These are phyloP conservation scores for Ciconia maguari DNA, from an alignment of 2,113 vertebrate genomes.

Conservation along the genomic window DNA sequence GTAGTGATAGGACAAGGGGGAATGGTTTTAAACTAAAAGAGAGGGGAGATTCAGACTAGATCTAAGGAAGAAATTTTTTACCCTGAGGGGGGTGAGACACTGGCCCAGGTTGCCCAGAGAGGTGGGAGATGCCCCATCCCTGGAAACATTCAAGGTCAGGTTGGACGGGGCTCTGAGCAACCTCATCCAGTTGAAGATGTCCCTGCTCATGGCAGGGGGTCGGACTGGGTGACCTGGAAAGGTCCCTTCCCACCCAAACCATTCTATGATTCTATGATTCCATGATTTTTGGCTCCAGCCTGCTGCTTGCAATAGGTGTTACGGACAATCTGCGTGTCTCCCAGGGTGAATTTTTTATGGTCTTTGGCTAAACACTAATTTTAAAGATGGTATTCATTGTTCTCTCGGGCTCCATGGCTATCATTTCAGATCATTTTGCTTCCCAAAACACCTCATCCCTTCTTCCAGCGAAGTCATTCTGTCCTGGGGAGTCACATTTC, in stretches of 20 bases:
- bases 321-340: neutral
- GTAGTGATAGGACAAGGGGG: accelerated
- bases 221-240: accelerated
- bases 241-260: neutral
- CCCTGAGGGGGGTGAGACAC: accelerated
- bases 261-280: neutral
- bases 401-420: neutral
- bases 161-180: neutral
- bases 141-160: neutral
- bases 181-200: neutral
- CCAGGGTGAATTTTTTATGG: neutral
- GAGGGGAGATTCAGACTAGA: neutral
- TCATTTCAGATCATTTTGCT: neutral
- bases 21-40: neutral
- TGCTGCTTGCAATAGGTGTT: neutral
- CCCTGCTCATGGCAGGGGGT: neutral
- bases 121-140: no score
- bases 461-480: neutral
- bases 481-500: neutral
- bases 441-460: neutral
- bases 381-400: neutral
- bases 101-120: neutral
- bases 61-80: no score
- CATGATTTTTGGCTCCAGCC: neutral
- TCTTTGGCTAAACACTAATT: neutral